Evolutionary conservation across 2,113 vertebrate genomes (phyloP).

Genomic region (Cyprinodon variegatus): DNA sequence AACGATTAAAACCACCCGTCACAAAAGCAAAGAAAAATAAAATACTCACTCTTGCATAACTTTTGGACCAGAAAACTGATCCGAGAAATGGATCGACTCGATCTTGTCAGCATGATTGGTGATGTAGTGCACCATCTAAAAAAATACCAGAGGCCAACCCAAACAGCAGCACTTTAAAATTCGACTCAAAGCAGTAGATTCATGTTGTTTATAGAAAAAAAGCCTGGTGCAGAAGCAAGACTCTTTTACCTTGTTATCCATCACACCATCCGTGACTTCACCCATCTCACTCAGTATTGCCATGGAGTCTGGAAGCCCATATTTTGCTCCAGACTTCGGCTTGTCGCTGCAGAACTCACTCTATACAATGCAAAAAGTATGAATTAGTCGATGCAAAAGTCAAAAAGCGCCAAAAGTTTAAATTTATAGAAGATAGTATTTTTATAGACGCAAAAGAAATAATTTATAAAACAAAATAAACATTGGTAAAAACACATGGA

Average conservation of each 20-base stretch:
- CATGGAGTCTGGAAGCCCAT: constrained; percentile 90
- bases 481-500: not conserved
- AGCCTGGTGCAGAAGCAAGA: not conserved
- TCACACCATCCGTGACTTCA: constrained; percentile 97
- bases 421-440: no score
- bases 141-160: constrained; percentile 17
- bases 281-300: constrained; percentile 97
- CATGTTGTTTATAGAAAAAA: not conserved
- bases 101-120: constrained; percentile 97
- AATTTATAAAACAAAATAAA: not conserved
- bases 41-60: constrained; percentile 98
- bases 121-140: constrained; percentile 97
- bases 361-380: constrained; percentile 64
- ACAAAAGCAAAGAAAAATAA: not conserved
- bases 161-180: not conserved
- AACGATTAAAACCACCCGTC: not conserved
- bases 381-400: not conserved
- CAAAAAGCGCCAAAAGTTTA: no score
- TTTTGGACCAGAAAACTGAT: constrained; percentile 99
- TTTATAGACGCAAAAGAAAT: not conserved
- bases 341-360: constrained; percentile 99
- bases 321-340: constrained; percentile 96
- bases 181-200: not conserved
- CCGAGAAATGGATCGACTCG: constrained; percentile 98
- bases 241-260: constrained; percentile 92